phyloP scores from a whole-genome alignment of 2,113 vertebrate genomes.

The Microcebus lehilahytsara region DNA sequence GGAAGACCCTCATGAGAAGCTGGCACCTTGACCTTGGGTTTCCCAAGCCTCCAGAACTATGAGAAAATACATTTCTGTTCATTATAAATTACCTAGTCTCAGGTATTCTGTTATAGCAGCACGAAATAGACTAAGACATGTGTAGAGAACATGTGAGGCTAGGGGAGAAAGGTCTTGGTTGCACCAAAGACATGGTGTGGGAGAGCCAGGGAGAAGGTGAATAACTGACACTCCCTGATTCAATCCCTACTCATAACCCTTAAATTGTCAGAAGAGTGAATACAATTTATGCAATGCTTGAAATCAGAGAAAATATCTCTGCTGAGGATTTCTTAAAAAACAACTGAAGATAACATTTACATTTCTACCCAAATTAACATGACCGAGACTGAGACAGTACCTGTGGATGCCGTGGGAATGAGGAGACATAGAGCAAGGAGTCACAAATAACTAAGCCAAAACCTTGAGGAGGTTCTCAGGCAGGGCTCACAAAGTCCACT shows the following conservation, averaged over 20 bases:
- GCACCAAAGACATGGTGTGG: neutral
- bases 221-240: neutral
- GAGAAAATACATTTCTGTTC: neutral
- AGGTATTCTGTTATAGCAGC: neutral
- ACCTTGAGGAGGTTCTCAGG: neutral
- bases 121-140: neutral
- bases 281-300: neutral
- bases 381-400: neutral
- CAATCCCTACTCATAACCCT: neutral
- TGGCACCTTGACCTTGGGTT: neutral
- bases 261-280: neutral
- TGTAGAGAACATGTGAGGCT: neutral
- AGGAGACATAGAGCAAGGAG: neutral
- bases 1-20: neutral
- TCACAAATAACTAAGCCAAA: neutral
- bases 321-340: neutral
- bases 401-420: neutral
- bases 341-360: neutral
- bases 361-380: neutral
- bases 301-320: neutral
- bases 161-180: neutral
- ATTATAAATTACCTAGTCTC: neutral
- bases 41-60: neutral
- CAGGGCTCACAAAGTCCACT: neutral
- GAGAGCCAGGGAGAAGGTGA: neutral